phyloP scores from a whole-genome alignment of 2,888 invertebrate genomes.

The Drosophila subquinaria region DNA sequence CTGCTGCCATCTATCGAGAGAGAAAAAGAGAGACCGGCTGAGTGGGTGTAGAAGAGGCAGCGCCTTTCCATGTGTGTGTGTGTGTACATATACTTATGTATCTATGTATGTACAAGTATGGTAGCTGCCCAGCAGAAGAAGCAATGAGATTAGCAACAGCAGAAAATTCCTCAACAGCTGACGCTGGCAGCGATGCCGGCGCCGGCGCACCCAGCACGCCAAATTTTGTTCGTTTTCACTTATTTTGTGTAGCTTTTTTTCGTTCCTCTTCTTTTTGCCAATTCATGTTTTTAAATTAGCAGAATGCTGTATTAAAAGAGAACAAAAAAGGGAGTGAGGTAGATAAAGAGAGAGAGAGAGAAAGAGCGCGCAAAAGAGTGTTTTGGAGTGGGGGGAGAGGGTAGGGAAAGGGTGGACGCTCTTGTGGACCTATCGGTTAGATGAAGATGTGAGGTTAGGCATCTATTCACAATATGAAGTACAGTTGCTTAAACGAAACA shows the following conservation, averaged over 20 bases:
- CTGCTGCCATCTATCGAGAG: slow-evolving; percentile 45
- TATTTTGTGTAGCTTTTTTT: slow-evolving; percentile 34
- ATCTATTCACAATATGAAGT: slow-evolving; percentile 28
- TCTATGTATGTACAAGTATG: slow-evolving; percentile 1
- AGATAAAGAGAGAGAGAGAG: slow-evolving; percentile 9
- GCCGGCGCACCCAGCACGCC: slow-evolving; percentile 63
- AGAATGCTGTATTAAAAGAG: slow-evolving; percentile 52
- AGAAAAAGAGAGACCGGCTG: slow-evolving; percentile 12
- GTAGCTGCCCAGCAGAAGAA: slow-evolving; percentile 23
- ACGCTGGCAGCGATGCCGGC: slow-evolving; percentile 57
- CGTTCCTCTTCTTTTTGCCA: slow-evolving; percentile 49
- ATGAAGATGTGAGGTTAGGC: slow-evolving; percentile 9
- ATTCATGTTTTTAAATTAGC: slow-evolving; percentile 77
- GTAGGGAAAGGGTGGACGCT: slow-evolving; percentile 39
- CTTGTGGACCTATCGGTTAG: slow-evolving; percentile 31
- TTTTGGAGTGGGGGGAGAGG: slow-evolving; percentile 1
- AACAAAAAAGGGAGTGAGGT: slow-evolving; percentile 24
- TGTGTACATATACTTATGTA: neutral
- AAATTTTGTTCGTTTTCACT: slow-evolving; percentile 55
- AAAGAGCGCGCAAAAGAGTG: slow-evolving; percentile 1
- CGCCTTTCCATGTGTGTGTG: slow-evolving; percentile 4
- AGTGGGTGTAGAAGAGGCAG: slow-evolving; percentile 40
- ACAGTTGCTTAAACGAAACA: slow-evolving; percentile 37
- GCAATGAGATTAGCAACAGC: slow-evolving; percentile 66
- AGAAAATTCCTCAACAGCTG: slow-evolving; percentile 64